Evolutionary conservation across 2,113 vertebrate species (phyloP).

Genomic region (Eulemur rufifrons): DNA sequence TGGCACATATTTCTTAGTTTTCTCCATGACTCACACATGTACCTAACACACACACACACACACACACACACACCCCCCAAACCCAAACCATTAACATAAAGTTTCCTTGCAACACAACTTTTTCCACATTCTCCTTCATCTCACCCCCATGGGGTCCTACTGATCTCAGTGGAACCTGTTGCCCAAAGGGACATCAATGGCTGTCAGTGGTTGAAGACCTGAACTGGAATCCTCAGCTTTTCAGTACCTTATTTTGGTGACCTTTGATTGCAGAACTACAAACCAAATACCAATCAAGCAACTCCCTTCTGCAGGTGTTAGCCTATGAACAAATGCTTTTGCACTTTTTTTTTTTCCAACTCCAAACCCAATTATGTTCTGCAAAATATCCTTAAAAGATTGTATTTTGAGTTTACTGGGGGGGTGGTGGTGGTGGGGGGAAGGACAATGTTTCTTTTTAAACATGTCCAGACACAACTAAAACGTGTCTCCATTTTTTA

Average conservation of each 20-base stretch:
- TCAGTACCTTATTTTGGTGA: conserved; percentile 30
- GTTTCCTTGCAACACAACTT: not conserved
- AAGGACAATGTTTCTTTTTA: not conserved
- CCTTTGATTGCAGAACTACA: conserved; percentile 6
- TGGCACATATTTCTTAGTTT: conserved; percentile 36
- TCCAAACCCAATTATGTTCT: not conserved
- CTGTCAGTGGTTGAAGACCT: conserved; percentile 22
- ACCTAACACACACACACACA: not conserved
- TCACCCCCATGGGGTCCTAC: not conserved
- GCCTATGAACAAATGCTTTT: not conserved
- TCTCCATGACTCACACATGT: not conserved
- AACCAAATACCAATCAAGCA: conserved; percentile 35
- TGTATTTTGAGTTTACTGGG: not conserved
- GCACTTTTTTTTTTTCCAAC: not conserved
- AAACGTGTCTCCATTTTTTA: not conserved
- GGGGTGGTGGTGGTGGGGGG: too few relatives aligned
- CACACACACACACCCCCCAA: too few relatives aligned
- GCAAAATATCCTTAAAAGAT: not conserved
- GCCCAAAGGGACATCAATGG: not conserved
- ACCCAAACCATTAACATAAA: not conserved
- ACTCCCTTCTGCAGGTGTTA: not conserved
- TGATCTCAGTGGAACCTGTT: conserved; percentile 26
- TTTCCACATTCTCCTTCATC: not conserved
- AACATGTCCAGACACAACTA: conserved; percentile 44
- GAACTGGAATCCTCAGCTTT: conserved; percentile 23